Conservation (phyloP, 2,113 vertebrate genomes). For the Nettapus auritus region DNA sequence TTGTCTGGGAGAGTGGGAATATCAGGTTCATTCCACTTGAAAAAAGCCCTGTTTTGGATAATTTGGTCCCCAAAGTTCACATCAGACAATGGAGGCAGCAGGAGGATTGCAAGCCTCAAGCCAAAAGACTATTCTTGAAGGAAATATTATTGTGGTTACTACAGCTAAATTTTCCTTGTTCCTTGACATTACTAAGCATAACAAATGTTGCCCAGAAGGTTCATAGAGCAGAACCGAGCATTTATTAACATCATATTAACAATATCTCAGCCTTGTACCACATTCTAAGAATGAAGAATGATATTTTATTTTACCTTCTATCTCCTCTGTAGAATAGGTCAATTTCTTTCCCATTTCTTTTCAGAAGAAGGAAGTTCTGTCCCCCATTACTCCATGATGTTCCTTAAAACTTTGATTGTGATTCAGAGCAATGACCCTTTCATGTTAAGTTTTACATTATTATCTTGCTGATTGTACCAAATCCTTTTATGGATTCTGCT, state of each 20-base stretch:
- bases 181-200: constrained; percentile 66
- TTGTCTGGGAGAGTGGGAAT: neutral
- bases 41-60: constrained; percentile 38
- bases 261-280: constrained; percentile 31
- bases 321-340: neutral
- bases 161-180: constrained; percentile 67
- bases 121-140: constrained; percentile 61
- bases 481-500: neutral
- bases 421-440: neutral
- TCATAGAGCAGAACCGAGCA: constrained; percentile 44
- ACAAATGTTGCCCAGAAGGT: constrained; percentile 62
- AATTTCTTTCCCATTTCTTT: neutral
- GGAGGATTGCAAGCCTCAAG: constrained; percentile 44
- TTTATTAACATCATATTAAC: constrained; percentile 60
- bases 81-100: constrained; percentile 63
- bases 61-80: constrained; percentile 53
- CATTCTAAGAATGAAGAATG: constrained; percentile 39
- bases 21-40: neutral
- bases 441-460: neutral
- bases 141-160: constrained; percentile 71
- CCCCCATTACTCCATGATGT: neutral
- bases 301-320: constrained; percentile 13
- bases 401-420: neutral
- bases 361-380: neutral
- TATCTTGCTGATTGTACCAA: neutral